These are phyloP conservation scores for Metaphire vulgaris DNA, from an alignment of 1,140 invertebrate species.

Conservation along the genomic window DNA sequence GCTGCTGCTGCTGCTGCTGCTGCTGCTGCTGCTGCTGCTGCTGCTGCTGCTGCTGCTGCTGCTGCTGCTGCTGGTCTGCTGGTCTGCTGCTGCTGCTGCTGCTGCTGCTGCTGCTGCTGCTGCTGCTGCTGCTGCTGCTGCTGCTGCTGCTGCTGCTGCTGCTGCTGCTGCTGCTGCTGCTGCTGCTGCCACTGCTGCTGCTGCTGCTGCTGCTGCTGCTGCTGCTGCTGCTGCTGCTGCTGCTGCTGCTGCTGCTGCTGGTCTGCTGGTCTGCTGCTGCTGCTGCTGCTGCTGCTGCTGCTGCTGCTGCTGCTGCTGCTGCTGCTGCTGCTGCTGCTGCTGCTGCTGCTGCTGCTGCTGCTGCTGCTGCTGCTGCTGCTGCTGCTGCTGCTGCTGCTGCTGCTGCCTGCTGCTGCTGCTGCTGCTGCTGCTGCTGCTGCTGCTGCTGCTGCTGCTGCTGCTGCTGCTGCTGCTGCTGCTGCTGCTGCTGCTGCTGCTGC, in stretches of 20 bases:
- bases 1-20: slow-evolving; percentile 9
- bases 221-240: slow-evolving; percentile 17
- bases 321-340: not conserved
- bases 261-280: too few relatives aligned
- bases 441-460: slow-evolving; percentile 8
- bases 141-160: slow-evolving; percentile 9
- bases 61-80: too few relatives aligned
- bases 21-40: slow-evolving; percentile 9
- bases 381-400: slow-evolving; percentile 5
- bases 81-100: too few relatives aligned
- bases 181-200: slow-evolving; percentile 14
- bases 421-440: slow-evolving; percentile 8
- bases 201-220: not conserved
- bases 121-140: slow-evolving; percentile 17
- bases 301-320: too few relatives aligned
- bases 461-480: slow-evolving; percentile 8
- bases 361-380: slow-evolving; percentile 8
- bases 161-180: slow-evolving; percentile 11
- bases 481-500: slow-evolving; percentile 8
- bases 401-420: too few relatives aligned
- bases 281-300: too few relatives aligned
- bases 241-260: slow-evolving; percentile 8
- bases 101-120: slow-evolving; percentile 20
- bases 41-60: slow-evolving; percentile 14
- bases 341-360: not conserved